Base-by-base conservation (phyloP, 2,113 vertebrate species). In the Pyrgilauda ruficollis region DNA sequence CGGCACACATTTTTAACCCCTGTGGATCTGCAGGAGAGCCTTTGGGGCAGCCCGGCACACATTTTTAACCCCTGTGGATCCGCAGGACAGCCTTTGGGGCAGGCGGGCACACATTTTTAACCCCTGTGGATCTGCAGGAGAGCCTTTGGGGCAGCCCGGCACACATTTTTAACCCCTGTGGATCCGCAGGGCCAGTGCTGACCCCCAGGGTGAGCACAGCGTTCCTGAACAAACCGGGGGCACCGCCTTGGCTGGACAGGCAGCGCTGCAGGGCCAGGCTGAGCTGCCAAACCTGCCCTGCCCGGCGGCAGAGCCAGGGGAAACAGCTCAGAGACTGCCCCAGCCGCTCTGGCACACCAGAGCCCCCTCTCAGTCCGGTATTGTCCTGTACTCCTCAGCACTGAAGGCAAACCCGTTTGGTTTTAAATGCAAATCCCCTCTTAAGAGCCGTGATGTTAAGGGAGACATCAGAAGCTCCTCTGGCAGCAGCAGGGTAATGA, bases 271-370 rank as follows among this genome's bases (percentile, higher is more conserved):
- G 2, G 41, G 35, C 2, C 28, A 7, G 50, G 30, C 43, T 23
- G 84, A 5, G 52, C 6, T 1, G 2, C 3, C 0, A 13, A 66
- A 49, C 28, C 50, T 5, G 2, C 24, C 50, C 1, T 2, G 13
- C 1, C 27, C 70, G 7, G 15, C 8, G 63, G 7, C 39, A 16
- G 0, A 15, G 76, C 31, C 5, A 14, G 27, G 50, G 81, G 22
- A 6, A 18, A 11, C 0, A 5, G 20, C 17, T 26, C 70, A 4
- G 13, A 6, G 43, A 2, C 3, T 3, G 5, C 37, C 28, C 72
- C 6, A 22, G 37, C 46, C 43, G 53, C 68, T 35, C 8, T 3
- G 52, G 8, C 20, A 2, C 35, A 20, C 2, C 10, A 5, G 2
- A 31, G 33, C 39, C 49, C 35, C 18, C 10, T 27, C 13, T 10